Conservation (phyloP, 2,113 vertebrate genomes). For the Bubo bubo region DNA sequence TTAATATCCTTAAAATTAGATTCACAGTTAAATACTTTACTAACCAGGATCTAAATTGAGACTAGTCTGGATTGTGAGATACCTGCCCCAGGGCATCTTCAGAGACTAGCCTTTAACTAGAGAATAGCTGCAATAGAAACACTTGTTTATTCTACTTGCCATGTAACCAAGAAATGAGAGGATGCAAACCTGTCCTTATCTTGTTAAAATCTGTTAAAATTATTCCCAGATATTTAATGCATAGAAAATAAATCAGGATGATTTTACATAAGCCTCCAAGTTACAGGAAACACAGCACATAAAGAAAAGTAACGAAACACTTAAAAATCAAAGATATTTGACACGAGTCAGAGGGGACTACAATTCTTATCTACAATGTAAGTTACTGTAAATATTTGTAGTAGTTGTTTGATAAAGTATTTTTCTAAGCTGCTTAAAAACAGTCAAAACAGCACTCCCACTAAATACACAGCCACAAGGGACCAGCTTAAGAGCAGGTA, state of each 20-base stretch:
- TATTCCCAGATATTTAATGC: not conserved
- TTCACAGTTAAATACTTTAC: not conserved
- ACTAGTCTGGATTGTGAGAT: not conserved
- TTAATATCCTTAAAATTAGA: not conserved
- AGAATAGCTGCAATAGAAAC: not conserved
- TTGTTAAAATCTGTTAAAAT: not conserved
- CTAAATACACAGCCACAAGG: slow-evolving; percentile 56
- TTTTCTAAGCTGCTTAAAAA: slow-evolving; percentile 47
- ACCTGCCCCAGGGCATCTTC: not conserved
- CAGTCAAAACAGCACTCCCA: slow-evolving; percentile 53
- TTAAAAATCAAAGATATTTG: not conserved
- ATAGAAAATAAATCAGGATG: not conserved
- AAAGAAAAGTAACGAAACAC: not conserved
- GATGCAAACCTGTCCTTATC: not conserved
- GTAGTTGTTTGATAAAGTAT: not conserved
- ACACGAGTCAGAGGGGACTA: not conserved
- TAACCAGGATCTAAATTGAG: not conserved
- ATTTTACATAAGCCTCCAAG: not conserved
- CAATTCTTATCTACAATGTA: slow-evolving; percentile 14
- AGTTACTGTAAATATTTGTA: not conserved
- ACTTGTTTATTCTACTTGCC: not conserved
- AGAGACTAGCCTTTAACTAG: slow-evolving; percentile 14
- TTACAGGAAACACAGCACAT: not conserved
- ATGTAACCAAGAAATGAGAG: not conserved
- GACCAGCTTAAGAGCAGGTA: slow-evolving; percentile 26